phyloP scores from a whole-genome alignment of 2,888 invertebrate species.

The Steinernema carpocapsae region DNA sequence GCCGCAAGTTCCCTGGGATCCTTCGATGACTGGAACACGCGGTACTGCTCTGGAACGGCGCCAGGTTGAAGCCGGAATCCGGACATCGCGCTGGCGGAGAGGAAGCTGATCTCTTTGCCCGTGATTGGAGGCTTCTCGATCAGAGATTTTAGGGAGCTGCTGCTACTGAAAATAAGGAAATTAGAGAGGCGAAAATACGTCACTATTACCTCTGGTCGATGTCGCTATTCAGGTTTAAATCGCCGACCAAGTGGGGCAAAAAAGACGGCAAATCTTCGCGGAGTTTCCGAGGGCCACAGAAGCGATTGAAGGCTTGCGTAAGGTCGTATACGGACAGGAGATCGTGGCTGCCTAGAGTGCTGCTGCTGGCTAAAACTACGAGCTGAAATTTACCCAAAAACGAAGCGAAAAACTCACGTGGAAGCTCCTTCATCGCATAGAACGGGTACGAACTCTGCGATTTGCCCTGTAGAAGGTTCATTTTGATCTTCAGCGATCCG shows the following conservation, averaged over 20 bases:
- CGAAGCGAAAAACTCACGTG: constrained; percentile 44
- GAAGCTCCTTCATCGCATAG: constrained; percentile 51
- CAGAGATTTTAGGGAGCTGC: constrained; percentile 51
- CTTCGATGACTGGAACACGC: not conserved
- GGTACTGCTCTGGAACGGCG: constrained; percentile 54
- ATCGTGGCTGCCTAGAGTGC: constrained; percentile 52
- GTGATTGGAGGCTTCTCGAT: constrained; percentile 60
- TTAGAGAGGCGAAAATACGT: not conserved
- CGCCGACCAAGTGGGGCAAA: constrained; percentile 58
- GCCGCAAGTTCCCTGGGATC: not conserved
- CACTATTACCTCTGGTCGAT: constrained; percentile 46
- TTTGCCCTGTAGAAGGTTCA: constrained; percentile 44
- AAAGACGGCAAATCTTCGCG: constrained; percentile 55
- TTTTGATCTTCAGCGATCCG: constrained; percentile 48
- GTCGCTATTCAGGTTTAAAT: constrained; percentile 49
- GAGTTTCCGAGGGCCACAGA: constrained; percentile 41
- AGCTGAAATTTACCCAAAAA: not conserved
- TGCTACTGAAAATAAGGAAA: not conserved
- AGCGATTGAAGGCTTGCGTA: constrained; percentile 38
- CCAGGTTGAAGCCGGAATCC: constrained; percentile 54
- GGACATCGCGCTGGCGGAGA: constrained; percentile 50
- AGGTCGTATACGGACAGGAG: constrained; percentile 52
- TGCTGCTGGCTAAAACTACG: constrained; percentile 45
- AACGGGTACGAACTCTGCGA: constrained; percentile 46
- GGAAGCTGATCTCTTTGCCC: constrained; percentile 54